Conservation (phyloP, 2,888 invertebrate species). For the Aricia artaxerxes region DNA sequence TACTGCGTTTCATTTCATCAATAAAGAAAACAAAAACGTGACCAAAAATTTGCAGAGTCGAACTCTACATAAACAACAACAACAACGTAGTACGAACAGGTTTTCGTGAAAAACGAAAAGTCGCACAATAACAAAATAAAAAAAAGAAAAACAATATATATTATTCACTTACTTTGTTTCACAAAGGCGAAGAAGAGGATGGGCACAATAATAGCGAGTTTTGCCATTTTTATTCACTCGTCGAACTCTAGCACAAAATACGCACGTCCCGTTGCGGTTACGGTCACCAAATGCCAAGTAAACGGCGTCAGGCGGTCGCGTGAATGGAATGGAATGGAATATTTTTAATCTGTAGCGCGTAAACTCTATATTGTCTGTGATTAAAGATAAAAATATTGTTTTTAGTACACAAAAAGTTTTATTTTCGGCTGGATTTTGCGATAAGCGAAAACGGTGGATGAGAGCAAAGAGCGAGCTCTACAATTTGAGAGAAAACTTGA, state of each 20-base stretch:
- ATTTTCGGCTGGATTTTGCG: too few species aligned
- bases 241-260: slow-evolving; percentile 39
- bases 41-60: not conserved
- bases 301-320: slow-evolving; percentile 37
- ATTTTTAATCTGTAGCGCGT: slow-evolving; percentile 36
- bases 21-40: not conserved
- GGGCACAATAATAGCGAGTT: slow-evolving; percentile 62
- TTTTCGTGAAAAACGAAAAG: not conserved
- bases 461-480: too few species aligned
- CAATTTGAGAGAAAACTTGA: too few species aligned
- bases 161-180: slow-evolving; percentile 59
- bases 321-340: slow-evolving; percentile 35
- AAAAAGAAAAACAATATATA: slow-evolving; percentile 12
- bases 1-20: not conserved
- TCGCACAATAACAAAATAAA: slow-evolving; percentile 9
- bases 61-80: not conserved
- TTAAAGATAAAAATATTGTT: not conserved
- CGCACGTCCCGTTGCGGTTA: slow-evolving; percentile 53
- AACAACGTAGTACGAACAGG: slow-evolving; percentile 22
- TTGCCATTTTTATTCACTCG: slow-evolving; percentile 61
- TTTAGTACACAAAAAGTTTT: too few species aligned
- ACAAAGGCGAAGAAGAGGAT: slow-evolving; percentile 67
- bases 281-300: slow-evolving; percentile 58
- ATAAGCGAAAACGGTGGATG: too few species aligned
- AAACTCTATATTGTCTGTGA: slow-evolving; percentile 15